Base-by-base conservation (phyloP, 2,113 vertebrate species). In the Monarcha castaneiventris region DNA sequence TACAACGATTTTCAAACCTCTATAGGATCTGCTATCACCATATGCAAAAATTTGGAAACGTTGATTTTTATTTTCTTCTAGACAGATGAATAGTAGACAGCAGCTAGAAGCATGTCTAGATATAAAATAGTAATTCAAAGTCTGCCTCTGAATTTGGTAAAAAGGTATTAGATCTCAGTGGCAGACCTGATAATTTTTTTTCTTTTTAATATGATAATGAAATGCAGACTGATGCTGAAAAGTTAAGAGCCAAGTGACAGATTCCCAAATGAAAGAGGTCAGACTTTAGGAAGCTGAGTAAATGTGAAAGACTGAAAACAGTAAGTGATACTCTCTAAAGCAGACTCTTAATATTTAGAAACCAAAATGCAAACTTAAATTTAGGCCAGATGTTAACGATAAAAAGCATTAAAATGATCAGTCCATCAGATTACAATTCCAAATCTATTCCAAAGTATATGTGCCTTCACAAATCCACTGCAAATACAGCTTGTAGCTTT, bases 261-360 rank as follows among this genome's bases (percentile, higher is more conserved):
- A 49, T 7, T 84, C 29, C 29, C 44, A 78, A 35, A 87, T 33
- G 11, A 90, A 91, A 81, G 35, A 80, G 44, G 49, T 81, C 48
- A 81, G 58, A 81, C 90, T 86, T 94, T 93, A 78, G 26, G 73
- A 87, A 92, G 54, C 55, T 67, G 72, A 83, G 16, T 88, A 90
- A 88, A 80, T 16, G 29, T 1, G 1, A 35, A 90, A 71, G 54
- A 68, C 56, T 75, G 48, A 68, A 74, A 90, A 41, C 44, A 86
- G 41, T 54, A 43, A 46, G 41, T 9, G 0, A 9, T 89, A 11
- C 13, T 78, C 35, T 80, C 17, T 78, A 74, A 72, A 90, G 23
- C 43, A 92, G 39, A 41, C 13, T 46, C 39, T 23, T 51, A 74
- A 51, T 72, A 72, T 61, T 61, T 75, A 89, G 79, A 85, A 90